Base-by-base conservation (phyloP, 2,797 vertebrate species). In the Tachyglossus aculeatus region DNA sequence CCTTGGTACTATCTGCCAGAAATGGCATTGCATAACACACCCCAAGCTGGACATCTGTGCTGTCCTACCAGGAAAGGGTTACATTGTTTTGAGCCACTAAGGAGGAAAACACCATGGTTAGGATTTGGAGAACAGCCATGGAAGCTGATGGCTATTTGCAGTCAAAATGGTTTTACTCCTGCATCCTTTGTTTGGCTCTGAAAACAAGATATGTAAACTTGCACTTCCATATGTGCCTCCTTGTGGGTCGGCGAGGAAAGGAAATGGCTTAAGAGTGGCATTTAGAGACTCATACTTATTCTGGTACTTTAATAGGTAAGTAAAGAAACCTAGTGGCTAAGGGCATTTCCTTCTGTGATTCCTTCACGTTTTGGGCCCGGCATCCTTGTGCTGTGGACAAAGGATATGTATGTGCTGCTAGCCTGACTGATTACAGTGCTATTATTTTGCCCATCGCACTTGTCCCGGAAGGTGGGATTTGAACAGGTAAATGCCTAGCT, bases 31-130 rank as follows among this genome's bases (percentile, higher is more conserved):
- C 38, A 25, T 48, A 31, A 29, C 9, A 54, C 55, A 52, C 25
- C 55, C 18, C 52, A 32, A 61, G 6, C 33, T 58, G 69, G 71
- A 65, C 65, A 65, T 60, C 71, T 77, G 59, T 59, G 40, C 13
- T 70, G 63, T 61, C 50, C 19, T 61, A 22, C 70, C 29, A 33
- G 50, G 4, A 60, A 36, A 14, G 63, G 69, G 7, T 62, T 47
- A 61, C 21, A 41, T 11, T 51, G 4, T 18, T 64, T 34, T 44
- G 4, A 69, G 32, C 5, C 77, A 37, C 10, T 57, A 67, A n/a
- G n/a, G 16, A 71, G 57, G 24, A 44, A n/a, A 60, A 39, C 3
- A 29, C 2, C 2, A 56, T 5, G 14, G 45, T 47, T 51, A 72
- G 58, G n/a, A 51, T 65, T 68, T 53, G 25, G 55, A 67, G 72